Percentiles rank a stretch among this genome's conserved stretches.
Conservation (phyloP, 1,140 invertebrate genomes). For the Drosophila nasuta region DNA sequence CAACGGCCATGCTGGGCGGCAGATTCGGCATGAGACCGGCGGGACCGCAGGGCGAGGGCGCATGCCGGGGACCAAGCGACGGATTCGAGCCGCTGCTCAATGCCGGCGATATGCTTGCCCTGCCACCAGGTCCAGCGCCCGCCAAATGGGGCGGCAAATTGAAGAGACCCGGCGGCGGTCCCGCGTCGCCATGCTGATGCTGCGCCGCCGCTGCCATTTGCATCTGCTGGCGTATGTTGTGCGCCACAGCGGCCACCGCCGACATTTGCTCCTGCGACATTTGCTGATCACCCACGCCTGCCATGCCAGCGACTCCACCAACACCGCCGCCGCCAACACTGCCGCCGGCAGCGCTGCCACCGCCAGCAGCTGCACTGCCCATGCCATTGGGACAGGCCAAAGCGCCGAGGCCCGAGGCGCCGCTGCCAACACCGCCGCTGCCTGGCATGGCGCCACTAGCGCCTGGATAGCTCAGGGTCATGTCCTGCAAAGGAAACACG, state of each 20-base stretch:
- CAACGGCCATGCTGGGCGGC: slow-evolving; percentile 81
- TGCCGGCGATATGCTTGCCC: slow-evolving; percentile 76
- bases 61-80: slow-evolving; percentile 67
- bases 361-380: slow-evolving; percentile 18
- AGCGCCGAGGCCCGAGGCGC: slow-evolving; percentile 44
- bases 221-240: slow-evolving; percentile 90
- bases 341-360: slow-evolving; percentile 41
- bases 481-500: slow-evolving; percentile 83
- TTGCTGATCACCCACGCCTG: slow-evolving; percentile 52
- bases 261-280: slow-evolving; percentile 84
- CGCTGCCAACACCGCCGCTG: slow-evolving; percentile 36
- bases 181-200: slow-evolving; percentile 86
- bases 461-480: slow-evolving; percentile 76
- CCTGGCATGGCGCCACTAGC: slow-evolving; percentile 56
- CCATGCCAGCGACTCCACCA: neutral
- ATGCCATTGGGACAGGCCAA: slow-evolving; percentile 72
- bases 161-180: slow-evolving; percentile 81
- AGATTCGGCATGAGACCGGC: slow-evolving; percentile 71
- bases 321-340: slow-evolving; percentile 27
- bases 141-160: slow-evolving; percentile 80
- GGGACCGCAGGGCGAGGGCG: slow-evolving; percentile 80
- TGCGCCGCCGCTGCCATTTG: slow-evolving; percentile 89
- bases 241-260: slow-evolving; percentile 85
- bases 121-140: slow-evolving; percentile 35
- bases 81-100: slow-evolving; percentile 74